These are phyloP conservation scores for Auanema freiburgensis DNA, from an alignment of 2,888 invertebrate species.

Conservation along the genomic window DNA sequence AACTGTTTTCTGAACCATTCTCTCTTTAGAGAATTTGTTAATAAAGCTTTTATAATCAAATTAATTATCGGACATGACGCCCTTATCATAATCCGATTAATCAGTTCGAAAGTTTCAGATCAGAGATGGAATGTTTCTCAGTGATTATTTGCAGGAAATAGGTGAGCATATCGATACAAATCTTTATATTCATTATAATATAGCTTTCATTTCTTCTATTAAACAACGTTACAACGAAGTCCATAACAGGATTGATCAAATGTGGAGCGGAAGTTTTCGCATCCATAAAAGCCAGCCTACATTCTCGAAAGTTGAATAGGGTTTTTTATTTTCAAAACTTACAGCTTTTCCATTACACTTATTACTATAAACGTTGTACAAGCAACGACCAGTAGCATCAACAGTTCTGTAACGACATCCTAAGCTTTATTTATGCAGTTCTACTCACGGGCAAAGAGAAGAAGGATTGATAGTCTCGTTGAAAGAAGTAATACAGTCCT, in stretches of 20 bases:
- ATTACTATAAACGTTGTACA: slow-evolving; percentile 34
- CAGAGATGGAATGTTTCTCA: too few relatives aligned
- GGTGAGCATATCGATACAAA: too few relatives aligned
- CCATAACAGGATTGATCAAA: slow-evolving; percentile 48
- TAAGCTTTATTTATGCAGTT: not conserved
- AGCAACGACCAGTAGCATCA: slow-evolving; percentile 28
- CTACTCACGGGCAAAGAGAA: slow-evolving; percentile 38
- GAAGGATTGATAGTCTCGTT: slow-evolving; percentile 32
- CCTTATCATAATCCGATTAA: too few relatives aligned
- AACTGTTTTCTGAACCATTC: too few relatives aligned
- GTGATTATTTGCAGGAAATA: too few relatives aligned
- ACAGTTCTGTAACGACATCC: slow-evolving; percentile 29
- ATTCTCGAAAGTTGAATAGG: not conserved
- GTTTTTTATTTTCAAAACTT: slow-evolving; percentile 2
- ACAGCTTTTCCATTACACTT: slow-evolving; percentile 29
- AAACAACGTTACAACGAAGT: slow-evolving; percentile 29
- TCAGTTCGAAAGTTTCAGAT: too few relatives aligned
- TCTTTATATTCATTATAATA: too few relatives aligned
- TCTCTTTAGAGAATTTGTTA: too few relatives aligned
- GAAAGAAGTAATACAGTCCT: slow-evolving; percentile 34
- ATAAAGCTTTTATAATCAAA: too few relatives aligned
- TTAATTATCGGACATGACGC: too few relatives aligned
- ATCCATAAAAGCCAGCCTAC: slow-evolving; percentile 47
- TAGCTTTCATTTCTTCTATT: not conserved
- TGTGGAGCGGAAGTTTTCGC: slow-evolving; percentile 46